These are phyloP conservation scores for Callyntrura sp. DNA, from an alignment of 2,888 invertebrate species.

Conservation along the genomic window DNA sequence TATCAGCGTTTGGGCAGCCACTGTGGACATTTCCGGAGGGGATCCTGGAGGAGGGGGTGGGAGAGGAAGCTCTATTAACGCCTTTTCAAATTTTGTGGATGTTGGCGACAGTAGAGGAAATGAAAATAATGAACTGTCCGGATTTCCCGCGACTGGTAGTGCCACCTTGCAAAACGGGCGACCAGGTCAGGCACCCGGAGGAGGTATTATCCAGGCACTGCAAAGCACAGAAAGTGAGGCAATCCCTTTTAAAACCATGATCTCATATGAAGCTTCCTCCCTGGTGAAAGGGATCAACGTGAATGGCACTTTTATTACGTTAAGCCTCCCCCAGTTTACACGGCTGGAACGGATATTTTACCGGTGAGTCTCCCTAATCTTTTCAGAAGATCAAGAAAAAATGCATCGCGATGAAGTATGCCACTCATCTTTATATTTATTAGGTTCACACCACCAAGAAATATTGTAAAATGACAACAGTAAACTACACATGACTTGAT, in stretches of 20 bases:
- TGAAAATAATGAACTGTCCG: conserved; percentile 71
- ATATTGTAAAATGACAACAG: no score
- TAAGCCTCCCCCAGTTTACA: conserved; percentile 69
- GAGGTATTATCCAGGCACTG: conserved; percentile 3
- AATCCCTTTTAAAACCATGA: conserved; percentile 70
- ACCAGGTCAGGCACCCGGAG: background rate
- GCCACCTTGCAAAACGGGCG: conserved; percentile 49
- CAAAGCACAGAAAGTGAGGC: conserved; percentile 70
- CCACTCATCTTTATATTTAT: no score
- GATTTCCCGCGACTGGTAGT: conserved; percentile 57
- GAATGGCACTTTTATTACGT: conserved; percentile 69
- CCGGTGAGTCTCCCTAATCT: no score
- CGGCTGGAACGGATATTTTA: conserved; percentile 77
- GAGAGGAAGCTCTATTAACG: conserved; percentile 37
- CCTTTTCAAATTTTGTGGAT: conserved; percentile 50
- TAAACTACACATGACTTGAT: no score
- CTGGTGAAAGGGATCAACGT: conserved; percentile 65
- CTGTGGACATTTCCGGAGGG: conserved; percentile 64
- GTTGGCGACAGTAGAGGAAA: conserved; percentile 21
- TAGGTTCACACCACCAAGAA: no score
- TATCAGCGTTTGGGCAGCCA: conserved; percentile 77
- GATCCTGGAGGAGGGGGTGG: conserved; percentile 37
- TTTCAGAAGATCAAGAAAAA: no score
- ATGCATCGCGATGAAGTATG: no score
- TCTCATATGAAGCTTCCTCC: conserved; percentile 72